Conservation (phyloP, 2,797 vertebrate species). For the Gymnoscopelus braueri region DNA sequence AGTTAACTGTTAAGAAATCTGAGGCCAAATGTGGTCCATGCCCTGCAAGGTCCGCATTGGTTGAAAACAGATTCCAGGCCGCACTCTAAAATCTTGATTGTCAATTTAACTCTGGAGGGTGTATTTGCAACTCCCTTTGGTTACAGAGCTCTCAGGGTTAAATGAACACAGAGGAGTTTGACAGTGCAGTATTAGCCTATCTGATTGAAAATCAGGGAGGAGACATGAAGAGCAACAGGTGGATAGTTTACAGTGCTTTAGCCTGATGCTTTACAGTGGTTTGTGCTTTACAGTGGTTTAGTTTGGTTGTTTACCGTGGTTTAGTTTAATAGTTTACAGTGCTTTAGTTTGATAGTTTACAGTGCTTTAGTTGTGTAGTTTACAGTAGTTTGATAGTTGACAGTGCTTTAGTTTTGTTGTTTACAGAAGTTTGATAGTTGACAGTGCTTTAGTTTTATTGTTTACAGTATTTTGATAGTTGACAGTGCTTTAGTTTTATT, state of each 20-base stretch:
- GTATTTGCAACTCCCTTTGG: conserved; percentile 66
- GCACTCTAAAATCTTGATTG: no score
- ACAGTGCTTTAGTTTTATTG: background rate
- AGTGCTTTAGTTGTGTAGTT: conserved; percentile 42
- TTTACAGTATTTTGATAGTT: background rate
- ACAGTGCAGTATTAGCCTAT: conserved; percentile 74
- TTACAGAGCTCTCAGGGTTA: conserved; percentile 71
- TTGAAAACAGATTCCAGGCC: no score
- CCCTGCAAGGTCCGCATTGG: no score
- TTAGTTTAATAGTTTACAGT: conserved; percentile 37
- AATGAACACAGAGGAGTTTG: conserved; percentile 84
- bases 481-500: conserved; percentile 19
- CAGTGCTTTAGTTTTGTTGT: conserved; percentile 62
- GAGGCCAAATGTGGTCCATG: no score
- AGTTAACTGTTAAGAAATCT: no score
- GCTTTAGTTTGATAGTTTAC: conserved; percentile 66
- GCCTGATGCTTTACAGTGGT: conserved; percentile 67
- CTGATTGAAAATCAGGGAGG: conserved; percentile 88
- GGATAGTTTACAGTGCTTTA: conserved; percentile 43
- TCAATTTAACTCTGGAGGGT: background rate
- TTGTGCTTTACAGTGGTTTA: conserved; percentile 70
- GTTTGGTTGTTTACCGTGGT: conserved; percentile 51
- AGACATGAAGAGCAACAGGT: conserved; percentile 55
- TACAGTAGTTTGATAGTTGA: conserved; percentile 15
- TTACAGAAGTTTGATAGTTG: conserved; percentile 17